Conservation (phyloP, 2,797 vertebrate genomes). For the Arremon brunneinucha region DNA sequence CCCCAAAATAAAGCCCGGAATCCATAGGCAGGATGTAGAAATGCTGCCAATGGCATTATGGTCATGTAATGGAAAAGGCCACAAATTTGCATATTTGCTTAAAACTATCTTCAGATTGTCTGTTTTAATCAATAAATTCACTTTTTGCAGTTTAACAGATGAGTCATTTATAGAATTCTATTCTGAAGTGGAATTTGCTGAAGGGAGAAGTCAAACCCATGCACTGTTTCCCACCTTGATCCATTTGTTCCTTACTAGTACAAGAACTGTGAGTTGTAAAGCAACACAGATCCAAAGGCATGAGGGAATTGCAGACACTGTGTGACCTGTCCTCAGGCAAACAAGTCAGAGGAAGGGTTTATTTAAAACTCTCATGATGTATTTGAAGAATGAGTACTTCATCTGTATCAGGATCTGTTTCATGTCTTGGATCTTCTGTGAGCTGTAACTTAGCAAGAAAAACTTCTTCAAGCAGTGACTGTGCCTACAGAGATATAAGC, state of each 20-base stretch:
- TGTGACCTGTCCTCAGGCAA: neutral
- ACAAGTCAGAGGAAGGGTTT: slow-evolving; percentile 12
- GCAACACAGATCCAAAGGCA: neutral
- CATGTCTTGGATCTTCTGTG: neutral
- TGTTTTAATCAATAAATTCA: neutral
- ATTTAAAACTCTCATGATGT: neutral
- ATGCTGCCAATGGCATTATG: neutral
- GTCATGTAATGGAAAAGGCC: neutral
- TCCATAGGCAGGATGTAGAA: neutral
- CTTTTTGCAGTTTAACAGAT: neutral
- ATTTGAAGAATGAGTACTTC: neutral
- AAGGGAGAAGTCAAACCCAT: neutral
- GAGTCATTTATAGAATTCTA: neutral
- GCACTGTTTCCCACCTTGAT: neutral
- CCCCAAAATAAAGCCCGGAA: neutral
- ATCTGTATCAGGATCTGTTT: neutral
- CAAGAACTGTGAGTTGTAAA: neutral
- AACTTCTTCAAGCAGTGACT: neutral
- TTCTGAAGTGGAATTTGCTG: neutral
- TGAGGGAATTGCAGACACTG: neutral
- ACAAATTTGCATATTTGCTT: neutral
- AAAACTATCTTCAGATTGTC: neutral
- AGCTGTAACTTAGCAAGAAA: neutral
- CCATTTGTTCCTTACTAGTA: neutral
- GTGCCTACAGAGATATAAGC: slow-evolving; percentile 5